These are phyloP conservation scores for Chironomus tentans DNA, from an alignment of 2,888 invertebrate genomes.

Conservation along the genomic window DNA sequence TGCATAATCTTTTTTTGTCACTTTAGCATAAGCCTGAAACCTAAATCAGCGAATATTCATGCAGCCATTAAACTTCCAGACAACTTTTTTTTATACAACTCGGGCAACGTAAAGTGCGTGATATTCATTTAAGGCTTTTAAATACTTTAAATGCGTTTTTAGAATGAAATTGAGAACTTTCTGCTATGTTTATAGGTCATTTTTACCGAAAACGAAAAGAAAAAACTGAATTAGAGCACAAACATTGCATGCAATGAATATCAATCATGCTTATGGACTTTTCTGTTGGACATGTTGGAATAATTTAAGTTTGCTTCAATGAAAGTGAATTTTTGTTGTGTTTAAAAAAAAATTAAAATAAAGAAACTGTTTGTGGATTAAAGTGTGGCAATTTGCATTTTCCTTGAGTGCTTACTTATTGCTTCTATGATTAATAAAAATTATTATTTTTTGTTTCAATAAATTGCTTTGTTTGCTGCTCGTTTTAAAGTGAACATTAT, in stretches of 20 bases:
- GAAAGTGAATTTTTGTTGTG: not conserved
- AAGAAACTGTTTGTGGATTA: too few relatives aligned
- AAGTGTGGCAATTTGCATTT: too few relatives aligned
- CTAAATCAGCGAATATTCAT: too few relatives aligned
- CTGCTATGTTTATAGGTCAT: slow-evolving; percentile 14
- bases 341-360: too few relatives aligned
- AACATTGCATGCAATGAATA: slow-evolving; percentile 22
- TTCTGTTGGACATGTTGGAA: not conserved
- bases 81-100: not conserved
- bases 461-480: too few relatives aligned
- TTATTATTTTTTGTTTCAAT: too few relatives aligned
- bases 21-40: too few relatives aligned
- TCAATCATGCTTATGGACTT: slow-evolving; percentile 21
- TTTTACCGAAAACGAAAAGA: not conserved
- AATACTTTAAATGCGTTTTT: slow-evolving; percentile 12
- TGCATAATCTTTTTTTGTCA: too few relatives aligned
- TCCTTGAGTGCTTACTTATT: too few relatives aligned
- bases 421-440: too few relatives aligned
- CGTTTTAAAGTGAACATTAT: too few relatives aligned
- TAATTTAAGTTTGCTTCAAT: not conserved
- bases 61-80: not conserved
- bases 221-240: not conserved
- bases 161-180: slow-evolving; percentile 15
- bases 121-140: not conserved
- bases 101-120: not conserved